Evolutionary conservation across 2,797 vertebrate species (phyloP), one percentile per base, ranked within the genome.

Genomic region (Bradypodion ventrale): DNA sequence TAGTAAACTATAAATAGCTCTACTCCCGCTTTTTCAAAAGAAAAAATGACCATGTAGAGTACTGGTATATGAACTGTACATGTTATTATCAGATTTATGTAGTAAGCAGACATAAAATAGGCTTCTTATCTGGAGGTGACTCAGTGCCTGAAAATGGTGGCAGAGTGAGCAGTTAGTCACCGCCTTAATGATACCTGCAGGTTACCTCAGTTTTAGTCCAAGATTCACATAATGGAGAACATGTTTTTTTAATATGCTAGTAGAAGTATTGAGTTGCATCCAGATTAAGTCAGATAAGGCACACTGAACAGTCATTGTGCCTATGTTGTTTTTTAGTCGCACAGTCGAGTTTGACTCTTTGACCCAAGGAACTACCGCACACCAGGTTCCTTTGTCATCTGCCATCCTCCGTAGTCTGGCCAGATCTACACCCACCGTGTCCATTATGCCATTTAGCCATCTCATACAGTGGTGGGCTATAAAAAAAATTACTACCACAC

Each of bases 1-100:
- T 32, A 70, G 66, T 85, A 62, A 87, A 63, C 78, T 89, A 86
- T 85, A 56, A 90, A 82, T 42, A 91, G 78, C 73, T 90, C 29
- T 78, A 76, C 40, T 88, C 5, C 63, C 62, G 74, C 83, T 70
- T 78, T 81, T 42, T 63, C 23, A 85, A 85, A 89, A 75, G 49
- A 75, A 66, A 1, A 87, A 83, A 62, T 88, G 83, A 69, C 59
- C 83, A 77, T 1, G 21, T 75, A 27, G 73, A 89, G 75, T 23
- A 8, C 25, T 84, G 46, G 0, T 15, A 32, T 42, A 84, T 76
- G 77, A 84, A 78, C 80, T 84, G 74, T 73, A 81, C 40, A 59
- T 59, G 68, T n/a, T 75, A 46, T 15, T 44, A 23, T 6, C 79
- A 49, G 73, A 10, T 42, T 84, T 42, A 35, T 2, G 42, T 13